Percentiles rank a stretch among this genome's conserved stretches.
Evolutionary conservation across 2,113 vertebrate genomes (phyloP).

Genomic region (Eolophus roseicapilla): DNA sequence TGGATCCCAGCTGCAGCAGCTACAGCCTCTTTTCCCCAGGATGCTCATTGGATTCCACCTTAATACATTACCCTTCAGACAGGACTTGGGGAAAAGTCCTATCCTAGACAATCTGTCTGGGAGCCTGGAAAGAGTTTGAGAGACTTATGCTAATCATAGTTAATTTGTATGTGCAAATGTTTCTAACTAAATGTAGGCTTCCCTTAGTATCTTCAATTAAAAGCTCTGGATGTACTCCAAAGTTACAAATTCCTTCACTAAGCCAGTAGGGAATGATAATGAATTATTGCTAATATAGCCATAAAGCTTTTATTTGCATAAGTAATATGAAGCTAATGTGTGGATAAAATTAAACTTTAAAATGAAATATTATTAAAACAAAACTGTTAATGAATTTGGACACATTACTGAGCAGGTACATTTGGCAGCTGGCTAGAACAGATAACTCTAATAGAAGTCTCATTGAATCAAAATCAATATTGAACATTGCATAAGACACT

Average conservation of each 20-base stretch:
- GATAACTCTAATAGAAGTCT: constrained; percentile 43
- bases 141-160: constrained; percentile 47
- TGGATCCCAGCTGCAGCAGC: background rate
- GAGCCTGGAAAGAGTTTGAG: constrained; percentile 11
- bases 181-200: constrained; percentile 34
- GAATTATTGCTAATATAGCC: constrained; percentile 57
- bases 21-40: background rate
- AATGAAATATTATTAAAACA: constrained; percentile 68
- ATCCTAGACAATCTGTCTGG: background rate
- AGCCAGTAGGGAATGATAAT: constrained; percentile 61
- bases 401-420: constrained; percentile 40
- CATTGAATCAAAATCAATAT: constrained; percentile 55
- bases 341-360: constrained; percentile 68
- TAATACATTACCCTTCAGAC: background rate
- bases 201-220: constrained; percentile 54
- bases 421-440: constrained; percentile 56
- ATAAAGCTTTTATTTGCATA: constrained; percentile 68
- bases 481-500: background rate
- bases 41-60: background rate
- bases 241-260: constrained; percentile 40
- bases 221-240: constrained; percentile 51
- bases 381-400: constrained; percentile 59
- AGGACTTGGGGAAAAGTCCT: background rate
- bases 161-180: constrained; percentile 46
- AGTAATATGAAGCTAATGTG: constrained; percentile 64